phyloP scores from a whole-genome alignment of 30 jellyfish, hydroid and myxozoan species.

The Rhopilema esculentum region DNA sequence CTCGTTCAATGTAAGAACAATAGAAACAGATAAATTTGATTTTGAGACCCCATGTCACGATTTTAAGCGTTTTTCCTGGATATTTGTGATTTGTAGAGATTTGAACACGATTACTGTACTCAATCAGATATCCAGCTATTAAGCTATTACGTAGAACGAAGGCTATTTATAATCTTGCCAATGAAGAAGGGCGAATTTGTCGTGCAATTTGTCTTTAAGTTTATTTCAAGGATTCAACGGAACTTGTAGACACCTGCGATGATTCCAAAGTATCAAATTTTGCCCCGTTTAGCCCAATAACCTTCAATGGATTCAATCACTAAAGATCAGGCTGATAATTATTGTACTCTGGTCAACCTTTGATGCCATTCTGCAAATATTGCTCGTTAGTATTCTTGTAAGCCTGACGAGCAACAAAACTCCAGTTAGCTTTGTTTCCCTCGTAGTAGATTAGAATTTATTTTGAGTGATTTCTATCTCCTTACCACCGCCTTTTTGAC shows the following conservation, averaged over 20 bases:
- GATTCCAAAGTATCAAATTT: background rate
- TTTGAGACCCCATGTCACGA: too few species aligned
- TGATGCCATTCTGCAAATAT: too few species aligned
- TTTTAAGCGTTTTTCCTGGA: too few species aligned
- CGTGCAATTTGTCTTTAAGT: background rate
- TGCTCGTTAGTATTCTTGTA: background rate
- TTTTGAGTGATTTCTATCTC: background rate
- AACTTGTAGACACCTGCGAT: background rate
- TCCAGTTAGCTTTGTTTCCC: background rate
- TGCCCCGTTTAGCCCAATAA: too few species aligned
- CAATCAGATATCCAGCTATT: background rate
- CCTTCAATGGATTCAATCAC: too few species aligned
- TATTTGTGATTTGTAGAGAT: background rate
- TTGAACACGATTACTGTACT: background rate
- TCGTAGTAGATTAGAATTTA: background rate
- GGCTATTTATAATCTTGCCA: background rate
- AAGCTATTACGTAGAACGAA: background rate
- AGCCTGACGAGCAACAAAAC: background rate
- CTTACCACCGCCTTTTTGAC: background rate
- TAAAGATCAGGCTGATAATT: too few species aligned
- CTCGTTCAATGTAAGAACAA: too few species aligned
- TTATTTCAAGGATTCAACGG: background rate
- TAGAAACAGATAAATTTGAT: too few species aligned
- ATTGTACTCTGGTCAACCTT: too few species aligned
- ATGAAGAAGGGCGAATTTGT: background rate